phyloP scores from a whole-genome alignment of 2,113 vertebrate species.

The Corapipo altera region DNA sequence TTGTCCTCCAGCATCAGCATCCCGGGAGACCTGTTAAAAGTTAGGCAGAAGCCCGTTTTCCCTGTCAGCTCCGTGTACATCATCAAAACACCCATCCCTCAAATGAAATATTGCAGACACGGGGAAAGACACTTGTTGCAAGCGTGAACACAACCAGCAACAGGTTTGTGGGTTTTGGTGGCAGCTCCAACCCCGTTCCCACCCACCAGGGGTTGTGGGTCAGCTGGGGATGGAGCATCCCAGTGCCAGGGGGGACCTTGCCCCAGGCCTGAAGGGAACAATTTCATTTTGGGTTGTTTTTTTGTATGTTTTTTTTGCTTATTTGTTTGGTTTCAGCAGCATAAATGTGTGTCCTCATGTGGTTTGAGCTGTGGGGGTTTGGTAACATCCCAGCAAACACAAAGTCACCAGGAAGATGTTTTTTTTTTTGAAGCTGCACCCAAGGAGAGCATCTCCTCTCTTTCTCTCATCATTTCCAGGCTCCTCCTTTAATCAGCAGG shows the following conservation, averaged over 20 bases:
- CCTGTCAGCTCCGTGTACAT: not conserved
- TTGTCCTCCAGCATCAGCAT: not conserved
- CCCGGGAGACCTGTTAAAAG: not conserved
- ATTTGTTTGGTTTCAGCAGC: not conserved
- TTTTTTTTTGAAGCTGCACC: not conserved
- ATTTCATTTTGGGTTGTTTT: accelerated
- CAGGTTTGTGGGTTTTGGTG: not conserved
- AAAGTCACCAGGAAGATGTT: not conserved
- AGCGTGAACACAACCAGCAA: not conserved
- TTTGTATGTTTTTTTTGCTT: not conserved
- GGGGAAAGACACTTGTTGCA: not conserved
- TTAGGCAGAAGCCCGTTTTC: not conserved
- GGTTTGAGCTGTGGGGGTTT: not conserved
- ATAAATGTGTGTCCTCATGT: not conserved
- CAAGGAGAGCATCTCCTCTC: not conserved
- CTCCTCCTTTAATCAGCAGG: constrained; percentile 55
- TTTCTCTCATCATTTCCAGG: not conserved
- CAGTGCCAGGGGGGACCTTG: not conserved
- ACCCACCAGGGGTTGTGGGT: accelerated
- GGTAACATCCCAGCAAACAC: not conserved
- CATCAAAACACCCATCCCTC: not conserved
- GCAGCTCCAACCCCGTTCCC: not conserved
- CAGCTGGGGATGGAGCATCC: not conserved
- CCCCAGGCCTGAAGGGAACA: not conserved
- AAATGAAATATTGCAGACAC: not conserved